These are phyloP conservation scores for Geotrypetes seraphini DNA, from an alignment of 2,797 vertebrate genomes.

Conservation along the genomic window DNA sequence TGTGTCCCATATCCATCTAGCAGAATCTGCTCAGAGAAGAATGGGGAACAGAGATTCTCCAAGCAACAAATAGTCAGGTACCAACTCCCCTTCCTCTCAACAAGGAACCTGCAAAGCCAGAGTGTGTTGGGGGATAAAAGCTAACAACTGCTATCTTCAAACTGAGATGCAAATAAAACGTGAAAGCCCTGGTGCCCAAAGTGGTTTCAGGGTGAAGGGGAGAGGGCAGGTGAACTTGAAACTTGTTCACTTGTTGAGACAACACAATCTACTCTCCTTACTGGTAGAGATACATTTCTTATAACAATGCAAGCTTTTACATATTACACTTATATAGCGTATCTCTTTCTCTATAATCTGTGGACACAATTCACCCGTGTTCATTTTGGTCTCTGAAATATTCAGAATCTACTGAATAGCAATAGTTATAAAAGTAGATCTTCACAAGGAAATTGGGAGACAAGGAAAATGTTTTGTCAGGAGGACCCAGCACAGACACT, in stretches of 20 bases:
- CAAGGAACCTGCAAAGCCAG: conserved; percentile 4
- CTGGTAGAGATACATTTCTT: not conserved
- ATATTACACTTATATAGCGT: conserved; percentile 8
- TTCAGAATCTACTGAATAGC: not conserved
- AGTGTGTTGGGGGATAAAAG: not conserved
- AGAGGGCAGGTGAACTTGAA: not conserved
- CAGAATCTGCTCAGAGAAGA: conserved; percentile 10
- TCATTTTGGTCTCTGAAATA: conserved; percentile 7
- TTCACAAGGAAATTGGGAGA: not conserved
- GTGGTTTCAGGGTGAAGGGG: not conserved
- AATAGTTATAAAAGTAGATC: conserved; percentile 3
- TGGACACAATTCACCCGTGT: conserved; percentile 1
- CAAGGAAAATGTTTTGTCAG: too few species aligned
- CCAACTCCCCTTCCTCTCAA: not conserved
- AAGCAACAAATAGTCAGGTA: not conserved
- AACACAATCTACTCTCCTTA: conserved; percentile 14
- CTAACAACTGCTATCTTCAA: not conserved
- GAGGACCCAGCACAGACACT: conserved; percentile 18
- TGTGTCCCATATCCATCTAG: conserved; percentile 80
- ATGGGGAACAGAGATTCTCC: not conserved
- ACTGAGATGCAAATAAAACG: not conserved
- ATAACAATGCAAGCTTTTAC: conserved; percentile 1
- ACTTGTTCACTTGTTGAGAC: conserved; percentile 12
- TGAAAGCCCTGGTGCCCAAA: conserved; percentile 7
- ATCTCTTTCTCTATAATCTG: conserved; percentile 8